These are phyloP conservation scores for Arrhopalites spinosus DNA, from an alignment of 2,888 invertebrate species.

Conservation along the genomic window DNA sequence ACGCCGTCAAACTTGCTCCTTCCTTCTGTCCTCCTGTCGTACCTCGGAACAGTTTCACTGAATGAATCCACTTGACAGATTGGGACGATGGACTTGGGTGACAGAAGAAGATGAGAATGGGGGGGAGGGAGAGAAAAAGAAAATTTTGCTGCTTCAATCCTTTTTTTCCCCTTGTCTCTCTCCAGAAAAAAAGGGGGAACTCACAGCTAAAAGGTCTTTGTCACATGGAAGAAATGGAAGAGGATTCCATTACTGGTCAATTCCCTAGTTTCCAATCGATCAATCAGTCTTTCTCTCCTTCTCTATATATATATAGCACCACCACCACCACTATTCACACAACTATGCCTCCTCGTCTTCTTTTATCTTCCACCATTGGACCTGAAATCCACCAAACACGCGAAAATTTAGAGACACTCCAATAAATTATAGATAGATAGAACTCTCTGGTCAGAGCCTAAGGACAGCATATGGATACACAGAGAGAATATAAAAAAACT, in stretches of 20 bases:
- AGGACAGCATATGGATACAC: not conserved
- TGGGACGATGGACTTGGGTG: constrained; percentile 30
- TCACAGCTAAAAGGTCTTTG: constrained; percentile 34
- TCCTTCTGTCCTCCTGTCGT: not conserved
- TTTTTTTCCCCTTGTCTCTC: constrained; percentile 16
- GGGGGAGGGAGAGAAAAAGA: not conserved
- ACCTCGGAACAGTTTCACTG: not conserved
- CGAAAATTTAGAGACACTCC: constrained; percentile 28
- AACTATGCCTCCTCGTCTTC: not conserved
- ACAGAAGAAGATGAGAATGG: constrained; percentile 35
- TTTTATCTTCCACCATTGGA: constrained; percentile 16
- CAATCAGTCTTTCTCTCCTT: constrained; percentile 45
- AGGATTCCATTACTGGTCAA: constrained; percentile 53
- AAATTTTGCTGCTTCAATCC: constrained; percentile 32
- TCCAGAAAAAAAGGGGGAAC: constrained; percentile 1
- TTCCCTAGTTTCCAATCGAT: constrained; percentile 55
- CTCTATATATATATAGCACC: not conserved
- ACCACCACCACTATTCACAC: not conserved
- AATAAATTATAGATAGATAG: constrained; percentile 34
- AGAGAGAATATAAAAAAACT: not conserved
- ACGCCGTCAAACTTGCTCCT: too few species aligned
- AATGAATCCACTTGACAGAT: constrained; percentile 33
- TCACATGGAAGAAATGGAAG: constrained; percentile 46
- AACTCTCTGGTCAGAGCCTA: constrained; percentile 15
- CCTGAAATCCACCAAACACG: constrained; percentile 19